Evolutionary conservation across 1,140 invertebrate species (phyloP).

Genomic region (Agrypnia vestita): DNA sequence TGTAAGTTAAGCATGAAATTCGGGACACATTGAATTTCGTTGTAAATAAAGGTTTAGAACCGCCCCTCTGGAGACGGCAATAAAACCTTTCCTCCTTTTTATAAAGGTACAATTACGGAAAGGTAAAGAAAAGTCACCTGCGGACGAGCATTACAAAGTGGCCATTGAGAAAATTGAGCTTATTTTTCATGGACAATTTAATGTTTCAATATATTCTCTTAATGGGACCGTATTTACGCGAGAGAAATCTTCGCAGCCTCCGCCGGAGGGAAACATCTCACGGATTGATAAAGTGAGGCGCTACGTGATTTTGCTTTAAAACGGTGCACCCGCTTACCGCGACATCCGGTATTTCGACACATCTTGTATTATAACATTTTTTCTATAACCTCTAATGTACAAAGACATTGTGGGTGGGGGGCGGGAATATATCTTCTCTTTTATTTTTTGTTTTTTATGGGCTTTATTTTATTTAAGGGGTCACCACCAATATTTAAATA

Average conservation of each 20-base stretch:
- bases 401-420: too few species aligned
- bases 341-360: not conserved
- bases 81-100: not conserved
- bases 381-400: too few species aligned
- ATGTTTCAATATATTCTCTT: not conserved
- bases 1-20: too few species aligned
- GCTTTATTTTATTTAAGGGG: too few species aligned
- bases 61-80: not conserved
- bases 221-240: constrained; percentile 1
- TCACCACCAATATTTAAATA: too few species aligned
- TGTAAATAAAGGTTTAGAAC: too few species aligned
- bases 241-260: not conserved
- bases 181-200: constrained; percentile 17
- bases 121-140: not conserved
- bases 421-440: too few species aligned
- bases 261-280: not conserved
- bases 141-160: not conserved
- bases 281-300: constrained; percentile 24
- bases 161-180: not conserved
- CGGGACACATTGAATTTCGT: too few species aligned
- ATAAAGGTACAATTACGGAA: not conserved
- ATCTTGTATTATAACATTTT: not conserved
- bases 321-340: not conserved
- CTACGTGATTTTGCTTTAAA: constrained; percentile 7
- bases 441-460: too few species aligned